Conservation (phyloP, 2,888 invertebrate genomes). For the Scelioninae gen. 1 region DNA sequence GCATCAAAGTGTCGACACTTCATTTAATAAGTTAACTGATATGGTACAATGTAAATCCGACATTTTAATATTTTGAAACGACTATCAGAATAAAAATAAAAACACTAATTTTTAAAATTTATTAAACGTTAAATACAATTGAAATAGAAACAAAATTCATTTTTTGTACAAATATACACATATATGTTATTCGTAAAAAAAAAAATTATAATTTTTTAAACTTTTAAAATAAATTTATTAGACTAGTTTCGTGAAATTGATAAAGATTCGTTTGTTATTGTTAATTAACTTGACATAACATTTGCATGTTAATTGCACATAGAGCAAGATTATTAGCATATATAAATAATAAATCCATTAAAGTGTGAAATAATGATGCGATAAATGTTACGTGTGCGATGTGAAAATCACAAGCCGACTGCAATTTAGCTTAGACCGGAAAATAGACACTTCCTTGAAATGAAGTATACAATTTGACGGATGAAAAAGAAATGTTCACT, state of each 20-base stretch:
- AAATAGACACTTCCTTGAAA: constrained; percentile 61
- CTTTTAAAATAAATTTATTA: no score
- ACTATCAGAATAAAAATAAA: no score
- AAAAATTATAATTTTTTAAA: no score
- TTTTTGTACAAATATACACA: no score
- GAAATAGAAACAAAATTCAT: background rate
- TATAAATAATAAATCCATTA: constrained; percentile 66
- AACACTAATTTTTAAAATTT: no score
- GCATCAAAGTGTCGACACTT: constrained; percentile 16
- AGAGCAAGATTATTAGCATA: constrained; percentile 32
- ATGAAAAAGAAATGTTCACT: constrained; percentile 37
- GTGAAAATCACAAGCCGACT: constrained; percentile 57
- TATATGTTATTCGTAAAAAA: no score
- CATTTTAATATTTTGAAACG: no score
- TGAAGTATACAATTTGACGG: constrained; percentile 40
- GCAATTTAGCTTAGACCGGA: constrained; percentile 58
- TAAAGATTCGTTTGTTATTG: background rate
- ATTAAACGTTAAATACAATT: background rate
- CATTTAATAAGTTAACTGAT: background rate
- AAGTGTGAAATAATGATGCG: constrained; percentile 68
- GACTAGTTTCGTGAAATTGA: background rate
- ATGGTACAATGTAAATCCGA: no score
- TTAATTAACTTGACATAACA: constrained; percentile 20
- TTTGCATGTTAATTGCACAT: constrained; percentile 30
- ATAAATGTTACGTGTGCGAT: constrained; percentile 65